A percentile compares a stretch with the other conserved stretches of the same genome.
These are phyloP conservation scores for Pheosia tremula DNA, from an alignment of 2,888 invertebrate species.

Conservation along the genomic window DNA sequence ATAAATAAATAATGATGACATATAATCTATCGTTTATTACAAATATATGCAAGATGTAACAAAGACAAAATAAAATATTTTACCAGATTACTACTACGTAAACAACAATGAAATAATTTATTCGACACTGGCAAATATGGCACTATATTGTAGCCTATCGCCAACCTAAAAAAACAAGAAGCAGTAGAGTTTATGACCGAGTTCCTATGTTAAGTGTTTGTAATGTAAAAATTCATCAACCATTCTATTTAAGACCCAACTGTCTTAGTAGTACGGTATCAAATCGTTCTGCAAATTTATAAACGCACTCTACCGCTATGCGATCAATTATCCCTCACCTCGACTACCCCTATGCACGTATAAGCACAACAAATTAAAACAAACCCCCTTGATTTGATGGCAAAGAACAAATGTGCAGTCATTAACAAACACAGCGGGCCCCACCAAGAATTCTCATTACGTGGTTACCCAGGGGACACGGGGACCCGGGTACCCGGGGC, in stretches of 20 bases:
- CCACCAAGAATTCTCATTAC: slow-evolving; percentile 62
- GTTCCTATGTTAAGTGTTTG: too few relatives aligned
- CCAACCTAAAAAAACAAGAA: too few relatives aligned
- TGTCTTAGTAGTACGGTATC: background rate
- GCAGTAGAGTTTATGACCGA: too few relatives aligned
- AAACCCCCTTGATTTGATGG: slow-evolving; percentile 29
- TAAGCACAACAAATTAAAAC: slow-evolving; percentile 28
- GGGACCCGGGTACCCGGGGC: slow-evolving; percentile 27
- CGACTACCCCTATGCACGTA: slow-evolving; percentile 11
- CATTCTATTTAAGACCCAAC: background rate
- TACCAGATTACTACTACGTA: too few relatives aligned
- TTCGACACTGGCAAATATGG: too few relatives aligned
- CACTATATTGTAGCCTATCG: too few relatives aligned
- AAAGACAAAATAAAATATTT: too few relatives aligned
- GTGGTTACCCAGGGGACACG: slow-evolving; percentile 33
- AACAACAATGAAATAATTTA: too few relatives aligned
- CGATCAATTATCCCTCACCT: background rate
- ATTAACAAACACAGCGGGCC: slow-evolving; percentile 48
- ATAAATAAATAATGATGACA: background rate
- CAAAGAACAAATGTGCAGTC: slow-evolving; percentile 50
- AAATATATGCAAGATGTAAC: too few relatives aligned
- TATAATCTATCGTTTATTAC: too few relatives aligned
- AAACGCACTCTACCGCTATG: background rate
- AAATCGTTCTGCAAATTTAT: background rate
- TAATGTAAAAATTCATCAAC: too few relatives aligned